These are phyloP conservation scores for Falco peregrinus DNA, from an alignment of 2,797 vertebrate species.

Conservation along the genomic window DNA sequence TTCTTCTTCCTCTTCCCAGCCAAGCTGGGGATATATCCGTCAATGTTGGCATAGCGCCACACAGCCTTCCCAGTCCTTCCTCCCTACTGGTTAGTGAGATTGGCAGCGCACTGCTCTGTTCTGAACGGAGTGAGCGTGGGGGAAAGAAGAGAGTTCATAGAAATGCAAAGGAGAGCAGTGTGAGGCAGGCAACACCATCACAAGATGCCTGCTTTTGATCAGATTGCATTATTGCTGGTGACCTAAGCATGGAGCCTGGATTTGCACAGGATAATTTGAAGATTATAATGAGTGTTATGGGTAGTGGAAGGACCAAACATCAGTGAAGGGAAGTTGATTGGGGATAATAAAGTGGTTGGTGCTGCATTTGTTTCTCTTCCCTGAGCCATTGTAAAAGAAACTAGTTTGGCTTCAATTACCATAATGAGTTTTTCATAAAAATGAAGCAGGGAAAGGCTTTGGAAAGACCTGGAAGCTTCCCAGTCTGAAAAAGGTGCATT, in stretches of 20 bases:
- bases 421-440: neutral
- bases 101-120: accelerated
- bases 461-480: neutral
- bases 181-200: neutral
- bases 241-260: neutral
- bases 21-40: neutral
- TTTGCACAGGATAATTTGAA: accelerated
- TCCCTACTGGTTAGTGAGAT: neutral
- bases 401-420: neutral
- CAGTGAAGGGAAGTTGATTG: neutral
- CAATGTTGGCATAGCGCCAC: neutral
- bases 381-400: neutral
- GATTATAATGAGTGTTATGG: neutral
- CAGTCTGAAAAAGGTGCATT: neutral
- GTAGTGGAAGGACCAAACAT: neutral
- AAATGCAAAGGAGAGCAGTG: neutral
- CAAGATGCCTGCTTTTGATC: neutral
- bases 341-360: neutral
- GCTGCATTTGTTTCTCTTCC: neutral
- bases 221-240: neutral
- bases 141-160: neutral
- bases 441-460: neutral
- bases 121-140: neutral
- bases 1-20: neutral
- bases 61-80: neutral